Conservation (phyloP, 2,797 vertebrate genomes). For the Pelochelys cantorii region DNA sequence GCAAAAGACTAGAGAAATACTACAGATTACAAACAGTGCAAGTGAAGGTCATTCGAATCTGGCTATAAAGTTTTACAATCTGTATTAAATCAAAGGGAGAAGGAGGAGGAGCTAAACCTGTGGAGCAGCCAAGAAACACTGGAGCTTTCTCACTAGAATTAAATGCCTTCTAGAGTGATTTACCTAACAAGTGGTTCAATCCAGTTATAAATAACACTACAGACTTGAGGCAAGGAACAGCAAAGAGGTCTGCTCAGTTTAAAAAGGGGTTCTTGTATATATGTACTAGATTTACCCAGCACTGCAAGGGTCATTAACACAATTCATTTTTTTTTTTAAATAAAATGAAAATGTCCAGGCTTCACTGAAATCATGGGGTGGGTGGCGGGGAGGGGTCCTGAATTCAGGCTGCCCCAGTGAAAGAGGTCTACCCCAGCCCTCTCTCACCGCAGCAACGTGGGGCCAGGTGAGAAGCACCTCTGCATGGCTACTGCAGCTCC, state of each 20-base stretch:
- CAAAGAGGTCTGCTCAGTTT: constrained; percentile 51
- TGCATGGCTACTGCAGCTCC: too few relatives aligned
- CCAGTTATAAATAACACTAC: constrained; percentile 65
- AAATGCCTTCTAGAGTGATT: constrained; percentile 71
- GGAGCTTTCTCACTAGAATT: constrained; percentile 37
- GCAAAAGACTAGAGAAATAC: background rate
- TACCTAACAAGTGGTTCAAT: constrained; percentile 57
- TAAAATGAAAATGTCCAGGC: too few relatives aligned
- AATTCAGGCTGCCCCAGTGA: too few relatives aligned
- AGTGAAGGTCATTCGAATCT: constrained; percentile 75
- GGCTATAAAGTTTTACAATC: constrained; percentile 70
- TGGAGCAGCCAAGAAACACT: constrained; percentile 48
- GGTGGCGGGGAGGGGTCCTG: too few relatives aligned
- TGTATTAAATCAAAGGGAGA: constrained; percentile 65
- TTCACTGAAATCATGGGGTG: too few relatives aligned
- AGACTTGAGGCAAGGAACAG: constrained; percentile 33
- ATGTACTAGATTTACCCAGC: background rate
- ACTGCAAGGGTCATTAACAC: too few relatives aligned
- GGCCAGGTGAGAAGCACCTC: too few relatives aligned
- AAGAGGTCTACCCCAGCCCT: too few relatives aligned
- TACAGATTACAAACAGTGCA: constrained; percentile 58
- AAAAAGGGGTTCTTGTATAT: constrained; percentile 1
- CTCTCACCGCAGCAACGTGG: too few relatives aligned
- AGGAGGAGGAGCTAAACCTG: constrained; percentile 61
- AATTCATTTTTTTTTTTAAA: too few relatives aligned